These are phyloP conservation scores for Temnothorax curvispinosus DNA, from an alignment of 1,140 invertebrate species.

Conservation along the genomic window DNA sequence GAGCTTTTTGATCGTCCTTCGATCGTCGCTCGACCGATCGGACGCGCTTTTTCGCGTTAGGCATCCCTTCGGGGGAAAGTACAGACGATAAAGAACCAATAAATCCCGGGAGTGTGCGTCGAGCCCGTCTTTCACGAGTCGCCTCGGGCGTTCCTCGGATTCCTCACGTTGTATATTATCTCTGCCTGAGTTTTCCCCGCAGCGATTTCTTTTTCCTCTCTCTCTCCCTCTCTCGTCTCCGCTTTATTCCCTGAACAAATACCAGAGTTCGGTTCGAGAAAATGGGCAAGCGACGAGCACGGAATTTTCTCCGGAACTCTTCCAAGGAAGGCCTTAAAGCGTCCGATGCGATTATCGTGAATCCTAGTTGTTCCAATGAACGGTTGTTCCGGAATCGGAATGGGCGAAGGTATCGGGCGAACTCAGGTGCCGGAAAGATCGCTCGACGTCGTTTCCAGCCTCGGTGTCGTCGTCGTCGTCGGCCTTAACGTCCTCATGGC, in stretches of 20 bases:
- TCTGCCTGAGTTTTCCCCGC: background rate
- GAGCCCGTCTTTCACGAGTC: background rate
- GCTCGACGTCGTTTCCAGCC: background rate
- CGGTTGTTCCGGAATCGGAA: background rate
- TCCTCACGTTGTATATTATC: background rate
- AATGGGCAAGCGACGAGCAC: background rate
- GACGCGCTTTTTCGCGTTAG: background rate
- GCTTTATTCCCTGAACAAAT: background rate
- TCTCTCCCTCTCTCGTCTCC: background rate
- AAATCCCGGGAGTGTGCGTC: background rate
- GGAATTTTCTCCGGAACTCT: background rate
- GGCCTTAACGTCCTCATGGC: background rate
- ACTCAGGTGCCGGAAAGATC: slow-evolving; percentile 17
- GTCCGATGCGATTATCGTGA: slow-evolving; percentile 17
- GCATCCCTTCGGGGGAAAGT: slow-evolving; percentile 11
- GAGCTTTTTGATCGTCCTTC: background rate
- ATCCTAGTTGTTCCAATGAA: slow-evolving; percentile 29
- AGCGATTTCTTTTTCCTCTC: background rate
- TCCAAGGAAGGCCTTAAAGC: background rate
- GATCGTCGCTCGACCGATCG: slow-evolving; percentile 1
- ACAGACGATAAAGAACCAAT: background rate
- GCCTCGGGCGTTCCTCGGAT: background rate
- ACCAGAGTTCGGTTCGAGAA: background rate
- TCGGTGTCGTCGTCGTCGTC: background rate
- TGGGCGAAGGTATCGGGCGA: background rate